phyloP scores from a whole-genome alignment of 1,140 invertebrate genomes.

The Drosophila kanapiae region DNA sequence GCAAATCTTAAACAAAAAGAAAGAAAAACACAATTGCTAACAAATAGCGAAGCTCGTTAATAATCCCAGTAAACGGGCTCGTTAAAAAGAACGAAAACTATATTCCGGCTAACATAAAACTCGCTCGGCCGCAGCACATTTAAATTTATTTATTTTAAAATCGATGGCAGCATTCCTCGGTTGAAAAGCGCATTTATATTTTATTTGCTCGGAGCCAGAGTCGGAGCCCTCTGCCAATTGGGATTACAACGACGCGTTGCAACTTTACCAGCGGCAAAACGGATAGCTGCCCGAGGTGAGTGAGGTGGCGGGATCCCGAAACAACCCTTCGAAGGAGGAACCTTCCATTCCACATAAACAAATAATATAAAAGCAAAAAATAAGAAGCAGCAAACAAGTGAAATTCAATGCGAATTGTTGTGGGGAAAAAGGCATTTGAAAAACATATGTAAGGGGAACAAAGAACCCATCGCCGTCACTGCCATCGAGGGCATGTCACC shows the following conservation, averaged over 20 bases:
- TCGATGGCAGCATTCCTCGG: slow-evolving; percentile 44
- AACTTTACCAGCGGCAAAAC: slow-evolving; percentile 76
- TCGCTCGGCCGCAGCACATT: slow-evolving; percentile 50
- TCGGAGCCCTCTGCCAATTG: slow-evolving; percentile 34
- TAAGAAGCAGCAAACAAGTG: slow-evolving; percentile 47
- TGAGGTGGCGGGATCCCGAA: slow-evolving; percentile 19
- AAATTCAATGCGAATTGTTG: slow-evolving; percentile 75
- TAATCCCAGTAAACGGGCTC: slow-evolving; percentile 37
- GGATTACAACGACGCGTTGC: slow-evolving; percentile 67
- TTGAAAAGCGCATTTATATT: slow-evolving; percentile 28
- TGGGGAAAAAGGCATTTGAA: slow-evolving; percentile 56
- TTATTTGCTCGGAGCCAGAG: slow-evolving; percentile 22
- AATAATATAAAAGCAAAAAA: slow-evolving; percentile 12
- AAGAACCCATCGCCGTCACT: slow-evolving; percentile 47
- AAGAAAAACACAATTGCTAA: slow-evolving; percentile 21
- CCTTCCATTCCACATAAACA: slow-evolving; percentile 21
- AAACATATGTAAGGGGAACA: slow-evolving; percentile 64
- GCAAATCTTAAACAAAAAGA: slow-evolving; percentile 10
- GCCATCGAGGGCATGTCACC: slow-evolving; percentile 59
- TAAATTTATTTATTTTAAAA: slow-evolving; percentile 43
- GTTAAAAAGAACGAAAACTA: slow-evolving; percentile 36
- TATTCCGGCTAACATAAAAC: slow-evolving; percentile 60
- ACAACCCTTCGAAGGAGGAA: slow-evolving; percentile 41
- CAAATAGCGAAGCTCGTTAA: slow-evolving; percentile 11
- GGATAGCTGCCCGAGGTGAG: slow-evolving; percentile 81